Evolutionary conservation across 2,797 vertebrate genomes (phyloP).

Genomic region (Cirrhinus molitorella): DNA sequence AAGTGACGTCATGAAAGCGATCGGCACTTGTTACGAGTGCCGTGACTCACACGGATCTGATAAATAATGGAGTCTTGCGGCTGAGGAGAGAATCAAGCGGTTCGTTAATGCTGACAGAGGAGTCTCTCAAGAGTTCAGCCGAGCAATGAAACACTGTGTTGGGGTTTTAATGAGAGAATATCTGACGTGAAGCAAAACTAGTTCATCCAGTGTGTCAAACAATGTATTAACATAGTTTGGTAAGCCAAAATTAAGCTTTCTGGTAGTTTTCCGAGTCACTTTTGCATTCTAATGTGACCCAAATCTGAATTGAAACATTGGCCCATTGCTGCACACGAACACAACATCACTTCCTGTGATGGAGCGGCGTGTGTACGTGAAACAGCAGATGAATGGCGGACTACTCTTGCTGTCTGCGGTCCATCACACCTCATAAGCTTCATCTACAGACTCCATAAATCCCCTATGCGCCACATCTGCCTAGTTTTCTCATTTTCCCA

Average conservation of each 20-base stretch:
- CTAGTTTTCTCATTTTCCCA: conserved; percentile 14
- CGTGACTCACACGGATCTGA: conserved; percentile 1
- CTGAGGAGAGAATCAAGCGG: conserved; percentile 2
- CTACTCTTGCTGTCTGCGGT: conserved; percentile 20
- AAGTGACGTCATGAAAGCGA: conserved; percentile 17
- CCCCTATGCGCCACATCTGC: conserved; percentile 44
- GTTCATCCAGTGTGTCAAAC: neutral
- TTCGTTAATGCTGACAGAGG: conserved; percentile 32
- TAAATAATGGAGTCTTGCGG: conserved; percentile 30
- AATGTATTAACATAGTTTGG: neutral
- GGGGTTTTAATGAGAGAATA: neutral
- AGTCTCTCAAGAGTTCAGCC: conserved; percentile 22
- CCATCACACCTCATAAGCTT: conserved; percentile 59
- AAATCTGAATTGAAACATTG: neutral
- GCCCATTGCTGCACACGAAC: neutral
- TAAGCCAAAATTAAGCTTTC: neutral
- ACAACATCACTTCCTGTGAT: neutral
- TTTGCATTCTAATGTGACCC: conserved; percentile 4
- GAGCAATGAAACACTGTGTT: neutral
- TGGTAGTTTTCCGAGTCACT: neutral
- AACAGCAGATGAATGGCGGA: conserved; percentile 6
- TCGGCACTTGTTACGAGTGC: neutral
- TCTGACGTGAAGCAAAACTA: conserved; percentile 6
- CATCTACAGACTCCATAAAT: conserved; percentile 55
- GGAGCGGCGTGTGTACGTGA: neutral